A percentile compares a stretch with the other conserved stretches of the same genome.
These are phyloP conservation scores for Lasiurus borealis DNA, from an alignment of 2,113 vertebrate genomes.

Conservation along the genomic window DNA sequence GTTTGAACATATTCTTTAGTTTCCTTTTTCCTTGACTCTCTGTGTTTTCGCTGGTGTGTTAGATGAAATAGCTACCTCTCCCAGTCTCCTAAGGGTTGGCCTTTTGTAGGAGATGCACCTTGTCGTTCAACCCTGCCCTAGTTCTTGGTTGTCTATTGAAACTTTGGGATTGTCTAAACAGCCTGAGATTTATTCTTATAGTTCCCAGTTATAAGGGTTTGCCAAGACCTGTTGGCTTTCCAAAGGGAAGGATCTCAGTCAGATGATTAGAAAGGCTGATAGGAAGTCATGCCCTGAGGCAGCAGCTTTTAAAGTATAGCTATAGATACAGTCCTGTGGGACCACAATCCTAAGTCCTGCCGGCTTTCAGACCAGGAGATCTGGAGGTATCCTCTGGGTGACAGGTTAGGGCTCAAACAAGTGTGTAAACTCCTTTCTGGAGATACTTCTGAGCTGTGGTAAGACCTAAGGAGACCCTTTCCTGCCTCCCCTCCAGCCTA, in stretches of 20 bases:
- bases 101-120: neutral
- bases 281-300: neutral
- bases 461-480: neutral
- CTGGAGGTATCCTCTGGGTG: neutral
- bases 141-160: neutral
- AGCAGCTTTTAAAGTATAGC: neutral
- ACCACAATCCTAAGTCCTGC: no score
- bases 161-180: neutral
- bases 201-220: neutral
- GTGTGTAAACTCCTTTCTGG: neutral
- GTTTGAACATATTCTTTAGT: neutral
- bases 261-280: neutral
- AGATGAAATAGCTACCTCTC: neutral
- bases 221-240: neutral
- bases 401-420: neutral
- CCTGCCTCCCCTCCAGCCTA: no score
- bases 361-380: neutral
- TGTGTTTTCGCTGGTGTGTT: neutral
- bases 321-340: neutral
- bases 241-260: neutral
- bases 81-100: neutral
- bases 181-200: neutral
- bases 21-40: neutral
- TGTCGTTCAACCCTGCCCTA: neutral
- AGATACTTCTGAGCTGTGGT: neutral